Percentiles rank a stretch among this genome's conserved stretches.
Conservation (phyloP, 2,113 vertebrate species). For the rabbit (Oryctolagus cuniculus) region DNA sequence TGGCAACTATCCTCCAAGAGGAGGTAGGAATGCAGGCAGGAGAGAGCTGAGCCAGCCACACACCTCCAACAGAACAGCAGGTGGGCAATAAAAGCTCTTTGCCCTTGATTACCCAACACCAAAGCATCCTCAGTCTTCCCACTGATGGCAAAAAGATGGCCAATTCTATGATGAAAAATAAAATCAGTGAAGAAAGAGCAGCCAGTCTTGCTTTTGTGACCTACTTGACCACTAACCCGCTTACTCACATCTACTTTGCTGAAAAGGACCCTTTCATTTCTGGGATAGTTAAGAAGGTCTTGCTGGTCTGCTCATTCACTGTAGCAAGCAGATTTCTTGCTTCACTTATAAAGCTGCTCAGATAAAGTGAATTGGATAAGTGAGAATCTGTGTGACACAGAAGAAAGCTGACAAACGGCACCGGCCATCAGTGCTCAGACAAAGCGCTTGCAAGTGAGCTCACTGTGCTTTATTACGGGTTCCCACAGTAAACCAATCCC, state of each 20-base stretch:
- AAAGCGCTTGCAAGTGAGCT: background rate
- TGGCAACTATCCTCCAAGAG: background rate
- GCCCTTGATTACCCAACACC: background rate
- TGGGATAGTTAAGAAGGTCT: conserved; percentile 26
- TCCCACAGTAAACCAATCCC: conserved; percentile 33
- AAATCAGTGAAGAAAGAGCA: background rate
- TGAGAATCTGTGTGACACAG: background rate
- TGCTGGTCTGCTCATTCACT: background rate
- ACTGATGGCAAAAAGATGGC: background rate
- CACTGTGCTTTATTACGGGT: background rate
- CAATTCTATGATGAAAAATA: background rate
- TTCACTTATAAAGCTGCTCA: conserved; percentile 14
- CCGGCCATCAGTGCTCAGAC: background rate
- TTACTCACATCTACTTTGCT: background rate
- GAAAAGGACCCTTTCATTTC: conserved; percentile 23
- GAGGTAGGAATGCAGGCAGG: background rate
- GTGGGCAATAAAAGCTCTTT: background rate
- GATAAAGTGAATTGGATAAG: background rate
- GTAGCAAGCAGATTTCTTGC: background rate
- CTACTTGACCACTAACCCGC: background rate
- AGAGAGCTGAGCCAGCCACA: background rate
- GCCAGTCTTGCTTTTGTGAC: background rate
- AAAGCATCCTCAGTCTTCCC: background rate
- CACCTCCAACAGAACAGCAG: background rate
- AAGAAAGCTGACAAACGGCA: background rate